Conservation (phyloP, 2,797 vertebrate genomes). For the Apodemus agrarius region DNA sequence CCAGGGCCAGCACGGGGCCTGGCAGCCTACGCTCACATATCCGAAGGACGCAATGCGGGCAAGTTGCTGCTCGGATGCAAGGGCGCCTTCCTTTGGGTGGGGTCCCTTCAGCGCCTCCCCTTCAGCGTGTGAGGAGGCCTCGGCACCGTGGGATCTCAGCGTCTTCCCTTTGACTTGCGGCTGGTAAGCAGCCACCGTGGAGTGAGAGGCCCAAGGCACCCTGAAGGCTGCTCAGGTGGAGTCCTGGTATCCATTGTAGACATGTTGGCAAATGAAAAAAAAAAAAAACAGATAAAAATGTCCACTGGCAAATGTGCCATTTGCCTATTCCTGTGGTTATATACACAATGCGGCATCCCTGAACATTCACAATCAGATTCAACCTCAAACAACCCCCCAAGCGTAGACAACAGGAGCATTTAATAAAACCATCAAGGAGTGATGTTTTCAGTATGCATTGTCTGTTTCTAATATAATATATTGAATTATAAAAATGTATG, state of each 20-base stretch:
- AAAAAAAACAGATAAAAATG: background rate
- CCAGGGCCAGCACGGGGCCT: background rate
- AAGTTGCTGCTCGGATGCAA: background rate
- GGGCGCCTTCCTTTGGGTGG: background rate
- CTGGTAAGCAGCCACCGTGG: background rate
- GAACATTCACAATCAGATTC: background rate
- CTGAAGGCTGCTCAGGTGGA: background rate
- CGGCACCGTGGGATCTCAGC: background rate
- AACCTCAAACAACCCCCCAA: background rate
- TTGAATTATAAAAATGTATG: background rate
- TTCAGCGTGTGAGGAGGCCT: too few species aligned
- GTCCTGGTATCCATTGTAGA: rapidly evolving
- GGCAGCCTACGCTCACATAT: background rate
- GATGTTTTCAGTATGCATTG: background rate
- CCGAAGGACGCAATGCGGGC: background rate
- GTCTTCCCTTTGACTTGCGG: background rate
- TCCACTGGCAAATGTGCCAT: background rate
- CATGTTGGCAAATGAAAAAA: background rate
- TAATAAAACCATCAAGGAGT: background rate
- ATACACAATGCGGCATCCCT: background rate
- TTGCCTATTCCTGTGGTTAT: background rate
- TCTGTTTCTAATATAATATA: background rate
- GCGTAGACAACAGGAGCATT: background rate
- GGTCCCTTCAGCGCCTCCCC: background rate
- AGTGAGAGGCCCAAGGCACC: background rate